Evolutionary conservation across 1,140 invertebrate species (phyloP).

Genomic region (Penaeus japonicus): DNA sequence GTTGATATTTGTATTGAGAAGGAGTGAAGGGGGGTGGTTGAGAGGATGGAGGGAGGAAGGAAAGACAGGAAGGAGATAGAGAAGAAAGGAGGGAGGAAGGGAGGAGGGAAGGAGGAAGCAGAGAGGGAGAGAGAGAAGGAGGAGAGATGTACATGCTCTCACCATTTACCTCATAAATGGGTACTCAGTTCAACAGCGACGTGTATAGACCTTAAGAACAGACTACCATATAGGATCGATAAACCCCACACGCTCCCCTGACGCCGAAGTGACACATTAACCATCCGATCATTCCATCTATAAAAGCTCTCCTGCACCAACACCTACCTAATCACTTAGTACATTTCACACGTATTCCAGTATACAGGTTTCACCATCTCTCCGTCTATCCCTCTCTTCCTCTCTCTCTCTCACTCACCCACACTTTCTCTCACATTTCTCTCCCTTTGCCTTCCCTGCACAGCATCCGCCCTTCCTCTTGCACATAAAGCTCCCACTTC

Average conservation of each 20-base stretch:
- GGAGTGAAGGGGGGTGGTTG: background rate
- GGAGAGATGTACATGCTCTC: background rate
- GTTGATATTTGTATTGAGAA: background rate
- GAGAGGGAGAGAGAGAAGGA: no score
- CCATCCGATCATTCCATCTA: no score
- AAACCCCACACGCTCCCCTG: no score
- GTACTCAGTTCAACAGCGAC: no score
- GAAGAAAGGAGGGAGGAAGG: background rate
- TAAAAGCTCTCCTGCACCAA: no score
- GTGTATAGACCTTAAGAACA: no score
- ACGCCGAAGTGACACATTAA: no score
- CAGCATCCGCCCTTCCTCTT: background rate
- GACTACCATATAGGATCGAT: no score
- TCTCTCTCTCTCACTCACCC: background rate
- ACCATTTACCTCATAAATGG: no score
- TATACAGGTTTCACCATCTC: background rate
- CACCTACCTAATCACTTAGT: no score
- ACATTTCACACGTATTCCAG: no score
- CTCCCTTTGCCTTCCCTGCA: constrained; percentile 20
- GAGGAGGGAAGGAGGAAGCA: background rate
- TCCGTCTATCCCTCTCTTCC: background rate
- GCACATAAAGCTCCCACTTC: no score
- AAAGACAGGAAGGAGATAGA: background rate
- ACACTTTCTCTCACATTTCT: constrained; percentile 20
- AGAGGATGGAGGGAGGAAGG: background rate